phyloP scores from a whole-genome alignment of 1,140 invertebrate species.

The Dendroctonus valens region DNA sequence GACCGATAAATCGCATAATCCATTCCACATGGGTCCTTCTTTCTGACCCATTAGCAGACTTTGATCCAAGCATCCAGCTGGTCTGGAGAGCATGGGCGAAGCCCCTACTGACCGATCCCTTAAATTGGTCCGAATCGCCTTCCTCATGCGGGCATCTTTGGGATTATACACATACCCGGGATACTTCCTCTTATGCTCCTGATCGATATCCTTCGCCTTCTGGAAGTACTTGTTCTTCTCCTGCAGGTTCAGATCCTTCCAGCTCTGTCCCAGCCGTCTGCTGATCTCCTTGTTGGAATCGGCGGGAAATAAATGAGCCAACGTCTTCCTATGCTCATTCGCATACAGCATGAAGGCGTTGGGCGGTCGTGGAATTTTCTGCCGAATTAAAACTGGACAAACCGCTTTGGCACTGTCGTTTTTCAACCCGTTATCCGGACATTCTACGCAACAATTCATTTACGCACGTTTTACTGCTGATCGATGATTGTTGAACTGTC shows the following conservation, averaged over 20 bases:
- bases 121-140: slow-evolving; percentile 55
- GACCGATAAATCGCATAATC: background rate
- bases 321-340: slow-evolving; percentile 60
- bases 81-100: slow-evolving; percentile 40
- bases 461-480: slow-evolving; percentile 5
- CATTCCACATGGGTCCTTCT: slow-evolving; percentile 21
- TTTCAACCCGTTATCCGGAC: slow-evolving; percentile 1
- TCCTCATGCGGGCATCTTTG: slow-evolving; percentile 61
- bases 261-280: slow-evolving; percentile 57
- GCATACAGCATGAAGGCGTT: slow-evolving; percentile 69
- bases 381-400: slow-evolving; percentile 5
- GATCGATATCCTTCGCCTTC: slow-evolving; percentile 58
- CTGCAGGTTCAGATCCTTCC: slow-evolving; percentile 56
- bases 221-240: slow-evolving; percentile 60
- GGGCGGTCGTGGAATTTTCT: slow-evolving; percentile 60
- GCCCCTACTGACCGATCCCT: slow-evolving; percentile 43
- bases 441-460: slow-evolving; percentile 13
- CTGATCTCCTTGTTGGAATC: slow-evolving; percentile 67
- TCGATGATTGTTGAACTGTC: slow-evolving; percentile 7
- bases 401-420: background rate
- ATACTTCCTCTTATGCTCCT: slow-evolving; percentile 64
- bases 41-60: slow-evolving; percentile 18
- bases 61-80: slow-evolving; percentile 24
- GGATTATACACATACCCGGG: slow-evolving; percentile 68
- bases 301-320: slow-evolving; percentile 57